These are phyloP conservation scores for Nowickia ferox DNA, from an alignment of 2,888 invertebrate species.

Conservation along the genomic window DNA sequence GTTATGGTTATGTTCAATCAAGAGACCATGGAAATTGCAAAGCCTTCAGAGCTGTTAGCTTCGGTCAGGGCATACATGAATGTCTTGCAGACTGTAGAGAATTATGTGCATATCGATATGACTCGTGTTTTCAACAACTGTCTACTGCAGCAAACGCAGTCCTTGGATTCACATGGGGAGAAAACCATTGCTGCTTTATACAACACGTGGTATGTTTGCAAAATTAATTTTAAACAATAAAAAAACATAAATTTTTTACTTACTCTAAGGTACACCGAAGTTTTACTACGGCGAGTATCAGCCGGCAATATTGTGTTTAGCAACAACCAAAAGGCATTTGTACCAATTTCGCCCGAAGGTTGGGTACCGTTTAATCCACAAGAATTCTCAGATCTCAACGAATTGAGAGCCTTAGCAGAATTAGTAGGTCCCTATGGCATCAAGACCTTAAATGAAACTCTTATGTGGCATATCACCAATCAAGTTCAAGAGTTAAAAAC, in stretches of 20 bases:
- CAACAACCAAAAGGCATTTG: slow-evolving; percentile 97
- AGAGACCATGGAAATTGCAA: slow-evolving; percentile 98
- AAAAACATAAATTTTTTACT: not conserved
- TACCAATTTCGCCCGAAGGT: slow-evolving; percentile 95
- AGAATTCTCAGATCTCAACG: slow-evolving; percentile 98
- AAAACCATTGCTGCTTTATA: slow-evolving; percentile 97
- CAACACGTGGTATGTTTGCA: slow-evolving; percentile 90
- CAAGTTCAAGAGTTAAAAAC: slow-evolving; percentile 98
- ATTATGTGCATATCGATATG: slow-evolving; percentile 99
- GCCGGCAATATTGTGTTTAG: slow-evolving; percentile 98
- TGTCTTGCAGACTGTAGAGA: slow-evolving; percentile 98
- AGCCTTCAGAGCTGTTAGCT: slow-evolving; percentile 96
- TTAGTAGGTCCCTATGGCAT: slow-evolving; percentile 99
- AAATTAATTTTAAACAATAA: not conserved
- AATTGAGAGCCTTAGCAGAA: slow-evolving; percentile 96
- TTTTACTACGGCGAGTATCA: slow-evolving; percentile 93
- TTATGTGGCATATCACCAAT: slow-evolving; percentile 99
- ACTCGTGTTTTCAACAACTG: slow-evolving; percentile 99
- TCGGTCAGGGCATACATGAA: slow-evolving; percentile 99
- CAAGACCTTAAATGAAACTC: slow-evolving; percentile 96
- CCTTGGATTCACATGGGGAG: slow-evolving; percentile 96
- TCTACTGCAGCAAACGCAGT: slow-evolving; percentile 97
- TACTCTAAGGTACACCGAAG: slow-evolving; percentile 85
- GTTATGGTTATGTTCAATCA: slow-evolving; percentile 99
- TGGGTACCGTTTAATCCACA: slow-evolving; percentile 98